phyloP scores from a whole-genome alignment of 2,888 invertebrate genomes.

The Oithona nana region DNA sequence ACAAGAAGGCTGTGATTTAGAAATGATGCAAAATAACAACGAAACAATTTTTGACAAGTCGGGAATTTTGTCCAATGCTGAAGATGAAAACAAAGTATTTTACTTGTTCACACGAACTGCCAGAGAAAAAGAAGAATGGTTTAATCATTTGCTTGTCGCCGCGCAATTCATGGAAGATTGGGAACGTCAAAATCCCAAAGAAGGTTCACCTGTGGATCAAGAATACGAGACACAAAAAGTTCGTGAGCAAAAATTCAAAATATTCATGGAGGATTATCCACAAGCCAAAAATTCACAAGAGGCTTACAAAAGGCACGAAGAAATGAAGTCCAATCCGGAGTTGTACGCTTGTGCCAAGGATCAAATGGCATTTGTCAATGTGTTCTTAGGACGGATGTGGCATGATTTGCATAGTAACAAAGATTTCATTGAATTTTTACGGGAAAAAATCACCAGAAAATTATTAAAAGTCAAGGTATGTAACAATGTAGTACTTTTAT shows the following conservation, averaged over 20 bases:
- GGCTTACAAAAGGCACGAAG: not conserved
- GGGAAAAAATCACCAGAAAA: constrained; percentile 6
- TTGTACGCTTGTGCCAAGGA: not conserved
- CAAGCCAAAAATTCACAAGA: not conserved
- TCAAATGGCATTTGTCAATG: constrained; percentile 4
- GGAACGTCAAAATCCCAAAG: constrained; percentile 5
- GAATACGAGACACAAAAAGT: not conserved
- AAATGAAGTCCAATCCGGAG: not conserved
- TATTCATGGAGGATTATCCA: constrained; percentile 7
- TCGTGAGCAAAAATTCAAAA: constrained; percentile 8
- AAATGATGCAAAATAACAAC: not conserved
- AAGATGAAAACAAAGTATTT: not conserved
- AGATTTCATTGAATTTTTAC: constrained; percentile 4
- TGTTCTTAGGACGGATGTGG: not conserved
- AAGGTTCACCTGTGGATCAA: not conserved
- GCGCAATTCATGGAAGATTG: constrained; percentile 9
- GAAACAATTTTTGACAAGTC: not conserved
- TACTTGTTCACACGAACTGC: constrained; percentile 10
- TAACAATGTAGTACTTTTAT: too few relatives aligned
- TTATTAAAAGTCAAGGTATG: constrained; percentile 2
- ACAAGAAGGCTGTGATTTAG: too few relatives aligned
- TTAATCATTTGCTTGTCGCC: not conserved
- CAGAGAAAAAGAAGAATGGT: constrained; percentile 10
- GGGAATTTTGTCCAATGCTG: not conserved
- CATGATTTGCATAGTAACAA: not conserved